Conservation (phyloP, 2,888 invertebrate genomes). For the Micropterix aruncella region DNA sequence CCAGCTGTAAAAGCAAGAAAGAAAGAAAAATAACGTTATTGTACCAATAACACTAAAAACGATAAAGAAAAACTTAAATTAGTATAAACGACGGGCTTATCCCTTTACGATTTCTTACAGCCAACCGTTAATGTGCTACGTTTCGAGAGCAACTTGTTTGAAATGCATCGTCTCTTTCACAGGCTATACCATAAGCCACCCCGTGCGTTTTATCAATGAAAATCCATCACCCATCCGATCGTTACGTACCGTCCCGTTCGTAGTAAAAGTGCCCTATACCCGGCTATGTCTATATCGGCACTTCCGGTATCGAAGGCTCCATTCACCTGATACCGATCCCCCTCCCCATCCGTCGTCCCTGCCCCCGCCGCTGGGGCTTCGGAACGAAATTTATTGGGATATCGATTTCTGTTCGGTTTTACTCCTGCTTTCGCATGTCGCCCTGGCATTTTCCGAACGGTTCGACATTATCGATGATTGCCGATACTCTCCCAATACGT, state of each 20-base stretch:
- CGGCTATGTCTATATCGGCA: constrained; percentile 17
- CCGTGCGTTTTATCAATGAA: neutral
- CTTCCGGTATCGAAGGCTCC: constrained; percentile 18
- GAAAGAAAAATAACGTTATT: too few relatives aligned
- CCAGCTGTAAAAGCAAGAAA: too few relatives aligned
- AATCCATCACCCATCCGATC: too few relatives aligned
- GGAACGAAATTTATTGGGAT: constrained; percentile 30
- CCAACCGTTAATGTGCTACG: too few relatives aligned
- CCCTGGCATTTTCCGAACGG: constrained; percentile 40
- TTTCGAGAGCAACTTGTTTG: too few relatives aligned
- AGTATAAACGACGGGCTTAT: too few relatives aligned
- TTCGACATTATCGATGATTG: constrained; percentile 41
- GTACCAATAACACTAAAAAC: too few relatives aligned
- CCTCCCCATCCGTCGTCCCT: constrained; percentile 12
- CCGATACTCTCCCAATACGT: constrained; percentile 34
- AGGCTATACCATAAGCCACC: too few relatives aligned
- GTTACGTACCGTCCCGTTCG: constrained; percentile 14
- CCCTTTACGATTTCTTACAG: too few relatives aligned
- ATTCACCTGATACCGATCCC: constrained; percentile 29
- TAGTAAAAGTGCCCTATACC: constrained; percentile 15
- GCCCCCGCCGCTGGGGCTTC: constrained; percentile 21
- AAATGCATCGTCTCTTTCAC: too few relatives aligned
- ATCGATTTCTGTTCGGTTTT: constrained; percentile 36
- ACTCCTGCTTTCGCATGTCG: constrained; percentile 26
- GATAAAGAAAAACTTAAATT: too few relatives aligned